phyloP scores from a whole-genome alignment of 2,888 invertebrate genomes.

The Scotopteryx bipunctaria region DNA sequence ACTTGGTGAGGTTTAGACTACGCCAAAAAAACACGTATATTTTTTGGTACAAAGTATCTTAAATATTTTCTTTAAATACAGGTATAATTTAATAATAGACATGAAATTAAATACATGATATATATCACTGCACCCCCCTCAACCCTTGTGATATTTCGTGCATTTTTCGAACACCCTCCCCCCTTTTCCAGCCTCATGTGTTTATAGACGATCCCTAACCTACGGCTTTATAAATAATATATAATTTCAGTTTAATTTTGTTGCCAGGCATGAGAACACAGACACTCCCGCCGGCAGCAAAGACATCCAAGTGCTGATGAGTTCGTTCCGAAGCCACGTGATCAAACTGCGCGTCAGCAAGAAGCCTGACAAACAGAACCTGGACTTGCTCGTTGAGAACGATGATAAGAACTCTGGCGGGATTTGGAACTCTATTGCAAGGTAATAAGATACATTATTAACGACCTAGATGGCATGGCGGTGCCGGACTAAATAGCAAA shows the following conservation, averaged over 20 bases:
- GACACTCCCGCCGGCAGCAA: conserved; percentile 87
- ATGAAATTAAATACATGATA: no score
- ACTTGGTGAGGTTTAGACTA: no score
- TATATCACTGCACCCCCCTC: no score
- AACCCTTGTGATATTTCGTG: no score
- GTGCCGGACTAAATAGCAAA: no score
- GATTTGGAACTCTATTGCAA: conserved; percentile 97
- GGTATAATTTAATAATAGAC: no score
- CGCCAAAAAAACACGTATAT: no score
- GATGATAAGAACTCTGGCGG: conserved; percentile 86
- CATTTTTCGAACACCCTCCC: no score
- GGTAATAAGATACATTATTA: conserved; percentile 70
- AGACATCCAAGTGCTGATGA: conserved; percentile 91
- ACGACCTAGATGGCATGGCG: background rate
- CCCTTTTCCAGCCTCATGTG: no score
- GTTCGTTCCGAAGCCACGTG: conserved; percentile 94
- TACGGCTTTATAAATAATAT: background rate
- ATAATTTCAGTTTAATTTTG: background rate
- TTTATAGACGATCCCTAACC: no score
- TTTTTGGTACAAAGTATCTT: no score
- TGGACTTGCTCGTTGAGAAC: conserved; percentile 94
- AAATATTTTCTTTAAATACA: no score
- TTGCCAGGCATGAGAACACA: conserved; percentile 87
- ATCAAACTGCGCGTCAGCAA: conserved; percentile 96
- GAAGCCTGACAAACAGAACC: conserved; percentile 92